A percentile compares a stretch with the other conserved stretches of the same genome.
phyloP scores from a whole-genome alignment of 2,888 invertebrate genomes.

The Macroteleia sp. region DNA sequence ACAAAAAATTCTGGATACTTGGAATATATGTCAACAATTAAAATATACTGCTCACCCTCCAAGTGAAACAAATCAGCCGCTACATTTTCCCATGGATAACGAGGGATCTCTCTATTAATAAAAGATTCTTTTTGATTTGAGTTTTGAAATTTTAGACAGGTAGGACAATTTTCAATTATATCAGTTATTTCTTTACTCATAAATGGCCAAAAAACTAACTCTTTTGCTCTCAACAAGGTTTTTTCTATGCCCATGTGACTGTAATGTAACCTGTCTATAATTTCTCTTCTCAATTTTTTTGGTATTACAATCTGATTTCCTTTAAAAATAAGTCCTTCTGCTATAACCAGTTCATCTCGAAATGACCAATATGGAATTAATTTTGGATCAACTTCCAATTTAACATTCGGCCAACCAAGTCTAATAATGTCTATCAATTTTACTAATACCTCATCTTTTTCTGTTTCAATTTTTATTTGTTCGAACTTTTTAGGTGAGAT shows the following conservation, averaged over 20 bases:
- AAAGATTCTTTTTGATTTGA: constrained; percentile 61
- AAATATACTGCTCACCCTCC: constrained; percentile 57
- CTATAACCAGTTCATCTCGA: constrained; percentile 12
- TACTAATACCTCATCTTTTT: constrained; percentile 57
- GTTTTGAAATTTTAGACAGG: constrained; percentile 64
- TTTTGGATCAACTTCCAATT: neutral
- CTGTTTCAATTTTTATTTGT: neutral
- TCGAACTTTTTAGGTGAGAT: constrained; percentile 12
- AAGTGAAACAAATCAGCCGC: constrained; percentile 67
- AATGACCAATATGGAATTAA: constrained; percentile 46
- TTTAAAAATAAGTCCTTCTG: constrained; percentile 63
- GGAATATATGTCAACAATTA: constrained; percentile 68
- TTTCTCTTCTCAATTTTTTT: constrained; percentile 53
- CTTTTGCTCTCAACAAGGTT: constrained; percentile 59
- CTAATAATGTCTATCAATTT: neutral
- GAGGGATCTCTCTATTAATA: constrained; percentile 55
- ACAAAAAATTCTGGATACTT: neutral
- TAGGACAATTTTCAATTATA: constrained; percentile 61
- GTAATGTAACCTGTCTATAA: constrained; percentile 66
- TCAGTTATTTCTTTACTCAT: constrained; percentile 57
- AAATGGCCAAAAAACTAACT: constrained; percentile 68
- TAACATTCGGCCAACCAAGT: neutral
- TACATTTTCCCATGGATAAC: constrained; percentile 66
- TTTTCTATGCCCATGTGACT: constrained; percentile 69
- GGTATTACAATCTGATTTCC: constrained; percentile 66